Base-by-base conservation (phyloP, 2,797 vertebrate species). In the Bovichtus variegatus region DNA sequence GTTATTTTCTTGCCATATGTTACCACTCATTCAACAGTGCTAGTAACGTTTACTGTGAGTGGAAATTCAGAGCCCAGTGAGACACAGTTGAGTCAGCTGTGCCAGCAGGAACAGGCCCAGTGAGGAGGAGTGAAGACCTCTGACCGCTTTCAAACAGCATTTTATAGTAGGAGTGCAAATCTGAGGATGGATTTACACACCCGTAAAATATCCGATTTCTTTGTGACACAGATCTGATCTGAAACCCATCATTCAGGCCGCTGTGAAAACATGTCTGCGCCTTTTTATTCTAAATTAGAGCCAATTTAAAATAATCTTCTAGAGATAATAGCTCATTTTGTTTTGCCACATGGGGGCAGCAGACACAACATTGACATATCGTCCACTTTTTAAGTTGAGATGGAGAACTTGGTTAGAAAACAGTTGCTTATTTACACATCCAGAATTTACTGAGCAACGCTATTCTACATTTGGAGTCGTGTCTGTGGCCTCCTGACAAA, bases 41-140 rank as follows among this genome's bases (percentile, higher is more conserved):
- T 71, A 54, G 64, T 76, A 65, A 74, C 62, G 78, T 74, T 77
- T 74, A 69, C 69, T 82, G 43, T 63, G 71, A 84, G 76, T 81
- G 67, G 72, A 86, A 81, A 74, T 41, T 78, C 64, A 64, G 82
- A 80, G 73, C 81, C 72, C 72, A 82, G 77, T 63, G 79, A 80
- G 75, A 62, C 81, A n/a, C 72, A 36, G 76, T 41, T 19, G 74
- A 81, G 61, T 66, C 69, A 50, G 55, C 67, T 59, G 53, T 77
- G 76, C 36, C 80, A 74, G 51, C 31, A 62, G 84, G 72, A 80
- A 9, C 72, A 36, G 55, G 53, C 59, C 54, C 27, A 36, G 55
- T 19, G 44, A 58, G 61, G 71, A 60, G 68, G 41, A 77, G 59
- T 15, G 11, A 58, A 54, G 76, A 59, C 73, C 18, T 74, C 44